Evolutionary conservation across 2,797 vertebrate genomes (phyloP).

Genomic region (Notoglanidium macrostoma): DNA sequence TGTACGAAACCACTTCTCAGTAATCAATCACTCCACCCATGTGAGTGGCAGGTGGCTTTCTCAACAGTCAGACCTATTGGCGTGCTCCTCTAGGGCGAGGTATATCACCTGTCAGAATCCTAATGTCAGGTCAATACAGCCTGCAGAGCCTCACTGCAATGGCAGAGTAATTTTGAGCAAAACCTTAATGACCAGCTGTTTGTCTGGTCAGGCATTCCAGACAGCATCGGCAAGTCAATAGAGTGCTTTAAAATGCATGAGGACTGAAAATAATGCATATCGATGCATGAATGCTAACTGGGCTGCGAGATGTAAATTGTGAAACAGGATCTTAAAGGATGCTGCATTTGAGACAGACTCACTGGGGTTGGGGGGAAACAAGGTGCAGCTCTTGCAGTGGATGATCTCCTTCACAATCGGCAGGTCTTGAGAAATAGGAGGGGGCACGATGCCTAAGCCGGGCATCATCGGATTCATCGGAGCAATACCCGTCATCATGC

Average conservation of each 20-base stretch:
- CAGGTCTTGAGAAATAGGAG: conserved; percentile 85
- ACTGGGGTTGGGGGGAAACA: conserved; percentile 95
- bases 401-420: conserved; percentile 93
- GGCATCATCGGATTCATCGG: conserved; percentile 93
- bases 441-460: conserved; percentile 86
- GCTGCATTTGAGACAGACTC: conserved; percentile 62
- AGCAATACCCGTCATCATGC: conserved; percentile 91
- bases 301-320: conserved; percentile 20
- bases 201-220: conserved; percentile 42
- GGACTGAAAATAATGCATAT: conserved; percentile 50
- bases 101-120: conserved; percentile 49
- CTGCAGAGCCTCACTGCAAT: conserved; percentile 20
- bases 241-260: conserved; percentile 57
- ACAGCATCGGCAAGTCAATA: conserved; percentile 51
- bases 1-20: conserved; percentile 41
- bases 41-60: conserved; percentile 56
- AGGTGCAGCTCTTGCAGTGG: conserved; percentile 95
- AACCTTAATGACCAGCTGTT: conserved; percentile 43
- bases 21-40: conserved; percentile 34
- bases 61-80: conserved; percentile 35
- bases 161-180: conserved; percentile 39
- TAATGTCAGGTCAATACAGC: conserved; percentile 56
- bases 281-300: conserved; percentile 49
- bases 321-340: conserved; percentile 7
- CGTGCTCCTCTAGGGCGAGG: conserved; percentile 23